Conservation (phyloP, 1,140 invertebrate genomes). For the Drosophila tristis region DNA sequence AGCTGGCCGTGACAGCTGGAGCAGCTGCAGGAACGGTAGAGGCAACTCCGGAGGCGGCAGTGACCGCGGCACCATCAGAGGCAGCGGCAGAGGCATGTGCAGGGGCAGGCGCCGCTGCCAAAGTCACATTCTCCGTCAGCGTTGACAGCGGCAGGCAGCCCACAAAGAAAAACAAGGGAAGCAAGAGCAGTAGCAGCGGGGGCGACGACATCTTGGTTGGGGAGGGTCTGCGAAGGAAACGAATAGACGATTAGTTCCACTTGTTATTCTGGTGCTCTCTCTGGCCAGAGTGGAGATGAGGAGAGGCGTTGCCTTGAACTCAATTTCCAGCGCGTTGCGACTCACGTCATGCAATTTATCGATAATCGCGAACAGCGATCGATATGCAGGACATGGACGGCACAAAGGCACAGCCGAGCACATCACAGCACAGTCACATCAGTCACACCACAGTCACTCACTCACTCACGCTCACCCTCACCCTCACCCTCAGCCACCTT, state of each 20-base stretch:
- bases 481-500: not conserved
- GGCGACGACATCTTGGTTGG: conserved; percentile 49
- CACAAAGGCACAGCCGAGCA: too few species aligned
- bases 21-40: conserved; percentile 14
- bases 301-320: conserved; percentile 73
- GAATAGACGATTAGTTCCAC: too few species aligned
- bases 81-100: not conserved
- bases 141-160: conserved; percentile 35
- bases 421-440: not conserved
- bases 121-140: conserved; percentile 41
- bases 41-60: conserved; percentile 4
- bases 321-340: conserved; percentile 48
- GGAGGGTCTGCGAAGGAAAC: too few species aligned
- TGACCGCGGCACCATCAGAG: too few species aligned
- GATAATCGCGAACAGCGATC: conserved; percentile 42
- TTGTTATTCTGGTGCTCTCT: too few species aligned
- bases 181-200: conserved; percentile 21
- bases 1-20: conserved; percentile 17
- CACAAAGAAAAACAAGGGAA: conserved; percentile 13
- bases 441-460: not conserved
- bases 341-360: conserved; percentile 40
- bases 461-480: not conserved
- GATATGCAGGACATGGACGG: conserved; percentile 13
- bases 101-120: conserved; percentile 12
- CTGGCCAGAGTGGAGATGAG: not conserved